Base-by-base conservation (phyloP, 2,888 invertebrate species). In the Microplitis deprimator region DNA sequence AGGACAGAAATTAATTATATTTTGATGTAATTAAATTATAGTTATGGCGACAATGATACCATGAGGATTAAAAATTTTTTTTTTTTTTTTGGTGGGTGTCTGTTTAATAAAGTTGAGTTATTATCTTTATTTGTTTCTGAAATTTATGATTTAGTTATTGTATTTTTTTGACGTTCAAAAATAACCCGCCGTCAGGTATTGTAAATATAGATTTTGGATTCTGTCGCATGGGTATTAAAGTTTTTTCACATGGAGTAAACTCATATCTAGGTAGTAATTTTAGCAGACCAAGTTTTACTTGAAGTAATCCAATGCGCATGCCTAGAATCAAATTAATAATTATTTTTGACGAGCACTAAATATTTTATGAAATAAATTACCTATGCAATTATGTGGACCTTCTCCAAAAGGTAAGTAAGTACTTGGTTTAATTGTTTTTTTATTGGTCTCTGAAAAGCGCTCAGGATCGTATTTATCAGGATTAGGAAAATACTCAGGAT, bases 391-490 rank as follows among this genome's bases (percentile, higher is more conserved):
- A n/a, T 84, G 86, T 5, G 89, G 90, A 7, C 90, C 89, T 1
- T 87, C 89, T 0, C 90, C 89, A 40, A 90, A 90, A 0, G 89
- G 89, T 68, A 89, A 79, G 75, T 86, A 90, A 5, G 81, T 81
- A 68, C 79, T 87, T 13, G 84, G 41, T 10, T 82, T 83, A 10
- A 86, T 83, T 1, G 81, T 79, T 5, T 80, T 83, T 77, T 89
- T 90, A 13, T 86, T 87, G 67, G 89, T 88, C 0, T 84, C 84
- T 6, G 79, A 84, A 81, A 91, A 91, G 75, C 90, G 82, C 61
- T 90, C 89, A 0, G 91, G 91, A 81, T 91, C 87, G 79, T 88
- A 91, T 75, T 84, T 84, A 0, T 88, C 79, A 0, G 91, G 90
- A 62, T 91, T 83, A 0, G 90, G 87, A 73, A 84, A 91, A 76